Base-by-base conservation (phyloP, 2,888 invertebrate species). In the Paralinhomoeus sp. region DNA sequence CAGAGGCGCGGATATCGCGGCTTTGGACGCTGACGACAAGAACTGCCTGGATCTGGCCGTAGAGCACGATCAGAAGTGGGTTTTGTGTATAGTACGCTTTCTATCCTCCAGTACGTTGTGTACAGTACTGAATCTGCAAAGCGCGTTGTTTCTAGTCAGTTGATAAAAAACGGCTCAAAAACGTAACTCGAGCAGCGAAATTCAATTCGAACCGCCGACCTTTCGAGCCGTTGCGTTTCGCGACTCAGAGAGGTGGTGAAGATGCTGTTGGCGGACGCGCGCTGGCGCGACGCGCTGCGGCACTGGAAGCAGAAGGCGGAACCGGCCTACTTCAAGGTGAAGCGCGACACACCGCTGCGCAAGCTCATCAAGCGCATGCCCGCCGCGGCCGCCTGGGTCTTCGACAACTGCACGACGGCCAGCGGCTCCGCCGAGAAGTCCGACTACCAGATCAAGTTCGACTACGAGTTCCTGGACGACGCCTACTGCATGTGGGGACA, bases 391-490 rank as follows among this genome's bases (percentile, higher is more conserved):
- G 40, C 40, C 60, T 58, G 49, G 41, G 62, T 62, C 24, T 64
- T 65, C 51, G 53, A 59, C 34, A 49, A 53, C 5, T 64, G 64
- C 49, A 57, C 58, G 44, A 51, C 49, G 7, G 49, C 53, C 24
- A 57, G 56, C 34, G 42, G 39, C 48, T 48, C 43, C 21, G 39
- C 46, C 9, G 56, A 57, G 22, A 51, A 56, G 40, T 50, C 49
- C 9, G 53, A 58, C 22, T 64, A 62, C 49, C 50, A 55, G 24
- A 58, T 67, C 34, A 62, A 59, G 0, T 69, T 67, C 51, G 62
- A 67, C 51, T 69, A 67, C 50, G 67, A 68, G 50, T 65, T 65
- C 41, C 53, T 70, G 40, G 69, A 70, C 51, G 70, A 70, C 51
- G 59, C 62, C 31, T 70, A 66, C 51, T 41, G 37, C 37, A 15